Conservation (phyloP, 30 jellyfish, hydroid and myxozoan species). For the Pelagia noctiluca region DNA sequence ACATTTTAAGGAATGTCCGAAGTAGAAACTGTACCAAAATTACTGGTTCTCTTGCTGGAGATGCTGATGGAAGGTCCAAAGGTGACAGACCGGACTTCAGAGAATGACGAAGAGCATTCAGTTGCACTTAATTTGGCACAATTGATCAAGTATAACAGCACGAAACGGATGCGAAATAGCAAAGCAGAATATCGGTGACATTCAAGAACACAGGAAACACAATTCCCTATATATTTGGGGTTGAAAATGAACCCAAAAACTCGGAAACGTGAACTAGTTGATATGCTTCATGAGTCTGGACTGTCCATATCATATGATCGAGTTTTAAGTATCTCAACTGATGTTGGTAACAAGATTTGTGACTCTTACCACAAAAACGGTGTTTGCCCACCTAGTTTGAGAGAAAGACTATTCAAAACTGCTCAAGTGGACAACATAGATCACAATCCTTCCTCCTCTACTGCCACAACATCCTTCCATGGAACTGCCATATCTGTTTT, state of each 20-base stretch:
- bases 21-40: constrained; percentile 9
- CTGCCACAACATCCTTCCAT: too few species aligned
- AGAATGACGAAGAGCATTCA: neutral
- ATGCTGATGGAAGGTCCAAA: neutral
- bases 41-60: neutral
- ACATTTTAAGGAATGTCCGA: constrained; percentile 11
- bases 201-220: constrained; percentile 30
- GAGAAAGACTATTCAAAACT: neutral
- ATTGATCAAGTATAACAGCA: too few species aligned
- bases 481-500: too few species aligned
- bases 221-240: constrained; percentile 34
- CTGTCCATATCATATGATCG: constrained; percentile 19
- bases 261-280: neutral
- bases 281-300: constrained; percentile 1
- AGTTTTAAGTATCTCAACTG: neutral
- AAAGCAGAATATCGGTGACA: constrained; percentile 18
- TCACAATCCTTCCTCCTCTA: neutral
- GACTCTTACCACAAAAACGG: constrained; percentile 10
- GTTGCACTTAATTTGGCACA: neutral
- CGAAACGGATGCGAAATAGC: too few species aligned
- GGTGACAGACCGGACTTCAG: neutral
- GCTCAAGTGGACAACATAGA: neutral
- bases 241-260: neutral
- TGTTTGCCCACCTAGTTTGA: constrained; percentile 60
- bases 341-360: neutral